Conservation (phyloP, 2,797 vertebrate species). For the Microcaecilia unicolor region DNA sequence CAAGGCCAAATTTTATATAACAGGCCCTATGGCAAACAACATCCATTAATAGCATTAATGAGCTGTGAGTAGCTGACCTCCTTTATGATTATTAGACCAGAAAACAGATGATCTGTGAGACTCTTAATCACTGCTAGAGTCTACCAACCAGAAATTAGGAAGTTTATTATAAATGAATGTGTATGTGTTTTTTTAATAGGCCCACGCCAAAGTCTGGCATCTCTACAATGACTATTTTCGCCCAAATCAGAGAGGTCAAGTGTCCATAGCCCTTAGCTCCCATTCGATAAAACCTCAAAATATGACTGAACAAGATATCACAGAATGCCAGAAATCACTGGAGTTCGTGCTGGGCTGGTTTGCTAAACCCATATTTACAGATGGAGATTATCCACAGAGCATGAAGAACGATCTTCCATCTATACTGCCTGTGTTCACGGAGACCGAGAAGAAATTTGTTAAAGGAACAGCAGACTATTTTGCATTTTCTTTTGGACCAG, state of each 20-base stretch:
- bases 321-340: conserved; percentile 82
- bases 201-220: conserved; percentile 86
- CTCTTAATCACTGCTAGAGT: no score
- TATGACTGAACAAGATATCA: conserved; percentile 62
- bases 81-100: no score
- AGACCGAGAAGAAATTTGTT: conserved; percentile 60
- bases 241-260: conserved; percentile 64
- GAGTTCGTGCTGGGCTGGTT: conserved; percentile 95
- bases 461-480: conserved; percentile 90
- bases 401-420: conserved; percentile 77
- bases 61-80: no score
- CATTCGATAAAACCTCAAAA: conserved; percentile 86
- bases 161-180: no score
- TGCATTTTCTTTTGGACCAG: conserved; percentile 86
- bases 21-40: no score
- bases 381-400: conserved; percentile 87
- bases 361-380: conserved; percentile 81
- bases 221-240: conserved; percentile 80
- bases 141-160: no score
- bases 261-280: conserved; percentile 88
- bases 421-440: conserved; percentile 73
- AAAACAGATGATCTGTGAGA: no score
- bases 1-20: no score
- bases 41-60: no score
- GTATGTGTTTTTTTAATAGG: conserved; percentile 51